These are phyloP conservation scores for Benthosema pterotum DNA, from an alignment of 2,797 vertebrate species.

Conservation along the genomic window DNA sequence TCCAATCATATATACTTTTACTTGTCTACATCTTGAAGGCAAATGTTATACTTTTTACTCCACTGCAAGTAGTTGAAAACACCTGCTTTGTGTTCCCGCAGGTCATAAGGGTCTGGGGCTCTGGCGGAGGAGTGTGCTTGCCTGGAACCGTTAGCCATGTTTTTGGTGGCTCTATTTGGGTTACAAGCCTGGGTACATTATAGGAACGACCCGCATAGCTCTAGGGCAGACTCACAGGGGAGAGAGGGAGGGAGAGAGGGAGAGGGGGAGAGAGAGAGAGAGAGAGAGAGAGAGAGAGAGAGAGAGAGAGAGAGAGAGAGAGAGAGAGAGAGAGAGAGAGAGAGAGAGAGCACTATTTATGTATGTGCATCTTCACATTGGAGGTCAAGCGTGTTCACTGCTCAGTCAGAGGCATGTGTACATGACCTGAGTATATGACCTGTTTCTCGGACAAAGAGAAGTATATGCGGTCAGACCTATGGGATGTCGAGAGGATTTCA, in stretches of 20 bases:
- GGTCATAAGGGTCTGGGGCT: constrained; percentile 42
- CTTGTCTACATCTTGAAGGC: too few relatives aligned
- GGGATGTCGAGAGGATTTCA: too few relatives aligned
- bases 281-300: background rate
- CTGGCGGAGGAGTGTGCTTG: background rate
- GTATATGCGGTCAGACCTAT: constrained; percentile 22
- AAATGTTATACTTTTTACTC: too few relatives aligned
- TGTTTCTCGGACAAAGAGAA: constrained; percentile 41
- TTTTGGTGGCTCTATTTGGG: constrained; percentile 1
- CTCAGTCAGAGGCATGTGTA: constrained; percentile 30
- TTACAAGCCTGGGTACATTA: constrained; percentile 32
- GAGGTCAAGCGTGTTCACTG: constrained; percentile 33
- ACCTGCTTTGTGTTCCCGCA: constrained; percentile 38
- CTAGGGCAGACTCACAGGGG: constrained; percentile 11
- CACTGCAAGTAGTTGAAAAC: too few relatives aligned
- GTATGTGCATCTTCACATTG: constrained; percentile 52
- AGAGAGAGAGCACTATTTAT: constrained; percentile 25
- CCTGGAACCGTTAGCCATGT: background rate
- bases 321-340: too few relatives aligned
- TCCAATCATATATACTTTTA: too few relatives aligned
- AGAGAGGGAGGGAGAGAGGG: background rate
- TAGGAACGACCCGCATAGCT: constrained; percentile 39
- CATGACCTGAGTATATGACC: constrained; percentile 52
- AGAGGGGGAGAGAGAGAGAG: background rate
- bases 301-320: background rate